Evolutionary conservation across 2,797 vertebrate genomes (phyloP).

Genomic region (Peromyscus attwateri): DNA sequence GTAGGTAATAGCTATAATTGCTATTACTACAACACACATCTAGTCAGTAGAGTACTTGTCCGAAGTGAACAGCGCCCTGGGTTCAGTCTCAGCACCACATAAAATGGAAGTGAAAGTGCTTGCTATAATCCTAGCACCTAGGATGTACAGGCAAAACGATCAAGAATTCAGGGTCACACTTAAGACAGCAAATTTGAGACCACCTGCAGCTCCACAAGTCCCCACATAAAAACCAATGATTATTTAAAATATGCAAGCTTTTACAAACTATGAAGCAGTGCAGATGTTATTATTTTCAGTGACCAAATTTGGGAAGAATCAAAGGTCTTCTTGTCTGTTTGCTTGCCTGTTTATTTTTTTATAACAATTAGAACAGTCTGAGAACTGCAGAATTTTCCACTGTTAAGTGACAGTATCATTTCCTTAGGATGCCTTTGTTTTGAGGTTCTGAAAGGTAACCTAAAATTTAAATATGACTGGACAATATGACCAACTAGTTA

Average conservation of each 20-base stretch:
- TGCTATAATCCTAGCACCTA: neutral
- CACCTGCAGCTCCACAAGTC: neutral
- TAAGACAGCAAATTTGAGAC: neutral
- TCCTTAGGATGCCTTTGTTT: neutral
- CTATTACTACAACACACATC: neutral
- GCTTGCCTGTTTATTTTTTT: neutral
- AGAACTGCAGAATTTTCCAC: neutral
- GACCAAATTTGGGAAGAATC: conserved; percentile 50
- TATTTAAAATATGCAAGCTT: neutral
- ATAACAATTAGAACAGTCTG: neutral
- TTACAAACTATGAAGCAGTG: neutral
- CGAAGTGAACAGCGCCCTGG: neutral
- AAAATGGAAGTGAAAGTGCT: neutral
- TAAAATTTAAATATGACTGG: neutral
- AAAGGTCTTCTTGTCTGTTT: neutral
- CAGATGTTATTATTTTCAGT: neutral
- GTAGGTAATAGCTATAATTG: neutral
- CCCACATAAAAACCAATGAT: neutral
- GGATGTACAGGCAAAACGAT: neutral
- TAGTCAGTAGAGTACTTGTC: neutral
- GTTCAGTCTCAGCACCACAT: neutral
- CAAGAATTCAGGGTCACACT: neutral
- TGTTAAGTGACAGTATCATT: neutral
- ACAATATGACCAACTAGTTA: neutral
- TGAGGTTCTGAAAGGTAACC: neutral